A percentile compares a stretch with the other conserved stretches of the same genome.
phyloP scores from a whole-genome alignment of 2,888 invertebrate genomes.

The Cheilosia variabilis region DNA sequence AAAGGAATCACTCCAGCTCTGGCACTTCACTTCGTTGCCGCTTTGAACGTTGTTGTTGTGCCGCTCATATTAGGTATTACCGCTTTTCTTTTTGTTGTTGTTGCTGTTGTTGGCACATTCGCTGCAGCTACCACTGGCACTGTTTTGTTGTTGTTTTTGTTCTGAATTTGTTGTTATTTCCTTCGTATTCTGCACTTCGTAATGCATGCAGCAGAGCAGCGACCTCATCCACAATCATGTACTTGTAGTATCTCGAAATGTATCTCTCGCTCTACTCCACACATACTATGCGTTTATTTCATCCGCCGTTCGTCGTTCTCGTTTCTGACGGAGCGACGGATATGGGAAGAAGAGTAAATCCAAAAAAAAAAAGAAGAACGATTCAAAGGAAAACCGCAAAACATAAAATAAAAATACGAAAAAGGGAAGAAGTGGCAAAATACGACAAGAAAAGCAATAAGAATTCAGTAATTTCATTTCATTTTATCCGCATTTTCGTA shows the following conservation, averaged over 20 bases:
- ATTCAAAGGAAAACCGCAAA: constrained; percentile 26
- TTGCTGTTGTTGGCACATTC: constrained; percentile 32
- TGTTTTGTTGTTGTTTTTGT: constrained; percentile 13
- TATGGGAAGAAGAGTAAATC: constrained; percentile 33
- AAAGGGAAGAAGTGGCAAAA: constrained; percentile 1
- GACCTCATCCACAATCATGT: constrained; percentile 42
- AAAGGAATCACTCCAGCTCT: constrained; percentile 72
- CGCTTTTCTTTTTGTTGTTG: constrained; percentile 32
- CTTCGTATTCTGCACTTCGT: constrained; percentile 45
- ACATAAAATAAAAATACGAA: constrained; percentile 7
- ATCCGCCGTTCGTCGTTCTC: constrained; percentile 13
- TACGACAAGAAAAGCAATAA: constrained; percentile 27
- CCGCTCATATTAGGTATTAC: constrained; percentile 70
- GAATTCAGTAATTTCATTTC: constrained; percentile 70
- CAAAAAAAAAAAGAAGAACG: constrained; percentile 6
- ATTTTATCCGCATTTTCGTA: constrained; percentile 73
- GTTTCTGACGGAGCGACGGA: constrained; percentile 42
- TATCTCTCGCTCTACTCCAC: constrained; percentile 44
- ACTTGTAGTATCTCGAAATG: constrained; percentile 39
- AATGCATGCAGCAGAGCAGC: constrained; percentile 47
- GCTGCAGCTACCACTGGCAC: constrained; percentile 39
- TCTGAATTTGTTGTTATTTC: constrained; percentile 43
- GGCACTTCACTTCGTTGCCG: constrained; percentile 74
- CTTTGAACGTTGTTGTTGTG: constrained; percentile 72
- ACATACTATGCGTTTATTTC: constrained; percentile 22